Percentiles rank a stretch among this genome's conserved stretches.
Evolutionary conservation across 2,797 vertebrate species (phyloP).

Genomic region (Hemitrygon akajei): DNA sequence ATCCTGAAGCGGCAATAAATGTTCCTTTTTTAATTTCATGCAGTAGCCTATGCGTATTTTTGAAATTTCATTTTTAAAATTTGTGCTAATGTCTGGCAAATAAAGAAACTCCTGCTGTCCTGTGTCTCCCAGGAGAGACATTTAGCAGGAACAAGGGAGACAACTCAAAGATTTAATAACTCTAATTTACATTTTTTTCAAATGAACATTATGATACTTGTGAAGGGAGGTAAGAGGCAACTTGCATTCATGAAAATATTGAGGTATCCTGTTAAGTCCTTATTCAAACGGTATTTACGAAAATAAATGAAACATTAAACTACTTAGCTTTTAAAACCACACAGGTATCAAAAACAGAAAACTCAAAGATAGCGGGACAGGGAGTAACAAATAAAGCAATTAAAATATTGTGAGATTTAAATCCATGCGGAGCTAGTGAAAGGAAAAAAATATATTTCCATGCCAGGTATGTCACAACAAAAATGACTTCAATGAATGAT

Average conservation of each 20-base stretch:
- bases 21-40: neutral
- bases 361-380: neutral
- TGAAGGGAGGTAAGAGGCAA: neutral
- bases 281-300: neutral
- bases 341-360: neutral
- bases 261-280: neutral
- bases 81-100: conserved; percentile 5
- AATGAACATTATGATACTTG: neutral
- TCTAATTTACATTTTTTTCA: neutral
- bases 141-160: neutral
- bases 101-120: neutral
- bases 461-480: neutral
- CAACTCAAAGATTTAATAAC: neutral
- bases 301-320: conserved; percentile 8
- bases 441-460: neutral
- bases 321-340: neutral
- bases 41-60: neutral
- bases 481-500: neutral
- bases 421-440: neutral
- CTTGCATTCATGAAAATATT: neutral
- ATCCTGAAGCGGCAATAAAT: neutral
- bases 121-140: neutral
- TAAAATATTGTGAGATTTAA: too few species aligned
- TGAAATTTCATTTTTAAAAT: neutral
- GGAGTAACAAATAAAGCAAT: neutral